Base-by-base conservation (phyloP, 2,888 invertebrate species). In the Heliothis peltigera region DNA sequence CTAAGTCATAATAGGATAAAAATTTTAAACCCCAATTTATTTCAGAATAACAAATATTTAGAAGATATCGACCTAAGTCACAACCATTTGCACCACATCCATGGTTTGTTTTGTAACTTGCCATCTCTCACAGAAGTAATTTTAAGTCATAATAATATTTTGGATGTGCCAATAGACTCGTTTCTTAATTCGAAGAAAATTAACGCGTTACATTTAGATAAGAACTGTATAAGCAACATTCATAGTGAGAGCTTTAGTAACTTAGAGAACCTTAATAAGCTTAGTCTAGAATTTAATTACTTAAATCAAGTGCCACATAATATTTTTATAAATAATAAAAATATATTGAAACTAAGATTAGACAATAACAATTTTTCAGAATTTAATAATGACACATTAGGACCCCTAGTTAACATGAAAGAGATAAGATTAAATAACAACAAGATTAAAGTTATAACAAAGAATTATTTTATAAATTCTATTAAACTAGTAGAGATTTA, bases 1-100 rank as follows among this genome's bases (percentile, higher is more conserved):
- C 96, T 99, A 86, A 98, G 98, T 82, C 97, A 98, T 89, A 99
- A 98, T 90, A 97, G 97, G 87, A 97, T 98, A 57, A 97, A 98
- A 60, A 96, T 96, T 75, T 93, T 98, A 61, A 97, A 98, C 84
- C 95, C 97, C 46, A 96, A 96, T 76, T 97, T 97, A 17, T 98
- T 98, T 90, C 96, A 96, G 76, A 96, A 96, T 82, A 98, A 98
- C 88, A 97, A 97, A 83, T 96, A 96, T 71, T 90, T 98, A 75
- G 96, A 97, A 76, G 97, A 97, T 0, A 96, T 98, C 72, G 98
- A 98, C 90, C 91, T 98, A 72, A 98, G 98, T 85, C 97, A 98
- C 90, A 98, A 98, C 90, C 98, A 98, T 91, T 96, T 98, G 73
- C 98, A 98, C 91, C 97, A 97, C 81, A 97, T 98, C 54, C 96